These are phyloP conservation scores for Aspidiotus destructor DNA, from an alignment of 2,888 invertebrate species.

Conservation along the genomic window DNA sequence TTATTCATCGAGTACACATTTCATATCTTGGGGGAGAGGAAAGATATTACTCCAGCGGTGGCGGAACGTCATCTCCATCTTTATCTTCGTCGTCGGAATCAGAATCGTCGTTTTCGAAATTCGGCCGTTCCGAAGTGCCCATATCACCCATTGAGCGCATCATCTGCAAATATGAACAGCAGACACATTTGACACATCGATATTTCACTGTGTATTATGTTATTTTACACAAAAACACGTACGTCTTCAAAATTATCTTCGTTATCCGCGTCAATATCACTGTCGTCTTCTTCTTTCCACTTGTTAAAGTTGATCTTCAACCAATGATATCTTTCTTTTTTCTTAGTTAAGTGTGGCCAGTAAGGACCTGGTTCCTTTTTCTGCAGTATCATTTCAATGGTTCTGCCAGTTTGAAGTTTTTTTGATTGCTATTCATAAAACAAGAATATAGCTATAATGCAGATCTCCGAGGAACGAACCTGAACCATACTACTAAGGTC, in stretches of 20 bases:
- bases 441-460: no score
- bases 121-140: slow-evolving; percentile 19
- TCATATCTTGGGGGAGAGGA: neutral
- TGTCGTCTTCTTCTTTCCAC: slow-evolving; percentile 46
- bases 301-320: slow-evolving; percentile 95
- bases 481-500: no score
- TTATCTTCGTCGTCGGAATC: slow-evolving; percentile 25
- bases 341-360: slow-evolving; percentile 81
- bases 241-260: slow-evolving; percentile 35
- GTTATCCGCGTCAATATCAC: slow-evolving; percentile 29
- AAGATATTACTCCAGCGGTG: slow-evolving; percentile 24
- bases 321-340: slow-evolving; percentile 85
- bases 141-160: slow-evolving; percentile 28
- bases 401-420: slow-evolving; percentile 42
- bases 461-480: no score
- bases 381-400: slow-evolving; percentile 47
- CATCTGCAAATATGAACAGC: slow-evolving; percentile 11
- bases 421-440: slow-evolving; percentile 1
- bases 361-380: slow-evolving; percentile 60
- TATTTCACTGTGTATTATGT: neutral
- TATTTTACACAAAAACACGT: slow-evolving; percentile 1
- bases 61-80: slow-evolving; percentile 20
- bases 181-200: neutral
- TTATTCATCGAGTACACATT: no score
- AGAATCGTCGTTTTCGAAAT: slow-evolving; percentile 21